phyloP scores from a whole-genome alignment of 2,797 vertebrate genomes.

The Schizothorax lantsangensis region DNA sequence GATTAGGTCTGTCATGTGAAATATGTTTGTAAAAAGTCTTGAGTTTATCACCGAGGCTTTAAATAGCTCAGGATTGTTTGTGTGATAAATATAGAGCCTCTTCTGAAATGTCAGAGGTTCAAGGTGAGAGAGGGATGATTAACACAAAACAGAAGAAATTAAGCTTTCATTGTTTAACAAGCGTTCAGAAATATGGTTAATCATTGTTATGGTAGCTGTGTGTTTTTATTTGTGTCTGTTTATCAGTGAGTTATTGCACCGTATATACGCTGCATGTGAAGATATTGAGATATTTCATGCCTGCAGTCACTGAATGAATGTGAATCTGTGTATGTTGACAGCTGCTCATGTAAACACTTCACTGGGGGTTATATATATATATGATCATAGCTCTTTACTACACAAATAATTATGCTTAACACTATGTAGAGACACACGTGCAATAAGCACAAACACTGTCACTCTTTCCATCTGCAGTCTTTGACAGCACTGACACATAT shows the following conservation, averaged over 20 bases:
- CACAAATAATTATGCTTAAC: not conserved
- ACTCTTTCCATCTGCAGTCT: not conserved
- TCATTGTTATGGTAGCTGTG: too few species aligned
- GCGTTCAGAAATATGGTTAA: too few species aligned
- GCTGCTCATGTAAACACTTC: not conserved
- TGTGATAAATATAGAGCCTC: not conserved
- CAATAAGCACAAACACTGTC: not conserved
- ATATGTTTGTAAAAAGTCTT: not conserved
- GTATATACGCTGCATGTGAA: too few species aligned
- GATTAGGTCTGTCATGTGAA: not conserved
- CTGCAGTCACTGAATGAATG: not conserved
- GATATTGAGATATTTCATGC: not conserved
- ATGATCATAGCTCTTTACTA: not conserved
- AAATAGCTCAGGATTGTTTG: not conserved
- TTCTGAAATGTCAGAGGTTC: not conserved
- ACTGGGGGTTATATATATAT: not conserved
- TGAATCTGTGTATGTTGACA: not conserved
- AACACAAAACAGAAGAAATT: not conserved
- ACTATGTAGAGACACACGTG: not conserved
- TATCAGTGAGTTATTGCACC: too few species aligned
- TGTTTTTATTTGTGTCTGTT: not conserved
- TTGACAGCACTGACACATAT: not conserved
- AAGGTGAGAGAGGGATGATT: not conserved
- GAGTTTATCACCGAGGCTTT: not conserved
- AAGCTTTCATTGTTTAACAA: not conserved